Base-by-base conservation (phyloP, 2,113 vertebrate genomes). In the Syrrhaptes paradoxus region DNA sequence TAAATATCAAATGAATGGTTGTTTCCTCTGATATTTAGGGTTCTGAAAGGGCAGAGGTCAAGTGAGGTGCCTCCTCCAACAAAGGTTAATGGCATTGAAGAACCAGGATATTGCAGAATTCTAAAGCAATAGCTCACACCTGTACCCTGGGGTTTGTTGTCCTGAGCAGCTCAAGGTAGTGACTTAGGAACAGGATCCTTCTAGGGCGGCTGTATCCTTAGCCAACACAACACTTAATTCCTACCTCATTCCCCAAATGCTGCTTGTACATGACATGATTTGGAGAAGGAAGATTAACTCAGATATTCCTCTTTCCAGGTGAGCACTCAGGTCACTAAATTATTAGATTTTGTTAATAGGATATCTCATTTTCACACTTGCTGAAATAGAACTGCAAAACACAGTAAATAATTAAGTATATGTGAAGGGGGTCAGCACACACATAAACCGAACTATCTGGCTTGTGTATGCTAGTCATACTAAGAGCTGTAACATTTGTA, bases 1-100 rank as follows among this genome's bases (percentile, higher is more conserved):
- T 87, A 97, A 95, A 96, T 94, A 96, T 93, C 93, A 97, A 92
- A 90, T 52, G 54, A 86, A 68, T 65, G 65, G 66, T 85, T 92
- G 67, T 70, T 95, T 85, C 85, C 65, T 78, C 54, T 97, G 95
- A 92, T 96, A 96, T 96, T 96, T 90, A 91, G 80, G 85, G 79
- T 79, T 85, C 76, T 83, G 76, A 95, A 96, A 92, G 75, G 75
- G 91, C 83, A 92, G 41, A 86, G 90, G 73, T 93, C 94, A 95
- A 86, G 65, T 46, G 68, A 86, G 76, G 79, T 80, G 79, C 46
- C 58, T 92, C 24, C 41, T 54, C 75, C 5, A 11, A 59, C 63
- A 89, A 65, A 95, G 68, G 71, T 73, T 94, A 81, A 54, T 28
- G 48, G 31, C 9, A 2, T 20, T 76, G 79, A 90, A 79, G 72